phyloP scores from a whole-genome alignment of 37 sponge, comb jelly and placozoan species.

The Geodia barretti region DNA sequence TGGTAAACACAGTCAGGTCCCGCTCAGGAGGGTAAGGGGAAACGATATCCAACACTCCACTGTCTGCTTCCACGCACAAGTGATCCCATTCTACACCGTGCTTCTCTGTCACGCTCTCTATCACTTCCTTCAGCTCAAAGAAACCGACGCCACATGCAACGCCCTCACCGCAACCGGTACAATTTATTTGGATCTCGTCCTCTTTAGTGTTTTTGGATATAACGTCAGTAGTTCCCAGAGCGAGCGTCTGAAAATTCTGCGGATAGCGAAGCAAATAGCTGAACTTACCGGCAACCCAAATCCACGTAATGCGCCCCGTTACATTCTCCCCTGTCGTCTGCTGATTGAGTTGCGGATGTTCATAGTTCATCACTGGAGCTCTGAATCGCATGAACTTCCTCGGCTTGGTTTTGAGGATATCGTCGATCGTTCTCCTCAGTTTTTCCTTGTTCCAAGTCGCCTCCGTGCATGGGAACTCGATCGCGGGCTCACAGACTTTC shows the following conservation, averaged over 20 bases:
- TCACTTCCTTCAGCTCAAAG: background rate
- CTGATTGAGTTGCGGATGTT: background rate
- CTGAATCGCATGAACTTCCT: background rate
- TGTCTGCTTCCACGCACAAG: background rate
- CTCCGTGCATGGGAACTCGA: background rate
- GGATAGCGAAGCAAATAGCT: background rate
- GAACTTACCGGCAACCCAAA: background rate
- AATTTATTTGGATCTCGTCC: background rate
- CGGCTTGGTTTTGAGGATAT: background rate
- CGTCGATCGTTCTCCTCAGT: background rate
- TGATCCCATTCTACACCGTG: background rate
- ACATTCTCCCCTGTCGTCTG: too few species aligned
- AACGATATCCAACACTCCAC: background rate
- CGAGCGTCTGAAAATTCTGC: background rate
- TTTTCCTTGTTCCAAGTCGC: background rate
- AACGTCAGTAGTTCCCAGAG: background rate
- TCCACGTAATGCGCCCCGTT: background rate
- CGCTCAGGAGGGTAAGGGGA: background rate
- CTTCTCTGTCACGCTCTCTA: background rate
- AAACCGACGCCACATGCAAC: background rate
- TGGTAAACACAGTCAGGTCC: background rate
- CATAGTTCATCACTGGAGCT: background rate
- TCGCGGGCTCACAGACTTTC: background rate
- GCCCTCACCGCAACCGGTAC: background rate
- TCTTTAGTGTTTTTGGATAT: background rate